These are phyloP conservation scores for Tinea trinotella DNA, from an alignment of 2,888 invertebrate genomes.

Conservation along the genomic window DNA sequence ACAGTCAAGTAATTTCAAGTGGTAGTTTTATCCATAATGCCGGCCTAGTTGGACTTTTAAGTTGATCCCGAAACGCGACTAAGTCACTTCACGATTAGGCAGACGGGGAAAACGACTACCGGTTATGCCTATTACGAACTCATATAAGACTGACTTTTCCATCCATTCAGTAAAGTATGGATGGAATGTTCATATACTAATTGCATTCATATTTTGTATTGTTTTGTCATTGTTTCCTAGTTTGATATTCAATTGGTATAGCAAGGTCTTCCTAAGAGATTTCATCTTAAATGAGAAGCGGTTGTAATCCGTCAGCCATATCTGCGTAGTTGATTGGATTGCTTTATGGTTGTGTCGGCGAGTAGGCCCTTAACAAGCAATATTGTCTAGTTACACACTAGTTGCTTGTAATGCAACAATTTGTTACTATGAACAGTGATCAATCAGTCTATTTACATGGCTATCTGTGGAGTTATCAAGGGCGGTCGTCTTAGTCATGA, in stretches of 20 bases:
- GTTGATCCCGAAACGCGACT: too few species aligned
- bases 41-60: too few species aligned
- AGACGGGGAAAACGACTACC: too few species aligned
- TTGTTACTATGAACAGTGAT: slow-evolving; percentile 10
- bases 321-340: slow-evolving; percentile 38
- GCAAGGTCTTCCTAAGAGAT: background rate
- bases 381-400: slow-evolving; percentile 34
- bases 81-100: too few species aligned
- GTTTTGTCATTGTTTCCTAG: background rate
- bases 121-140: too few species aligned
- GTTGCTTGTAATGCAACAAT: slow-evolving; percentile 1
- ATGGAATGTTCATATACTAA: background rate
- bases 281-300: slow-evolving; percentile 1
- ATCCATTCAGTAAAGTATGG: too few species aligned
- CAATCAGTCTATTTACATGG: slow-evolving; percentile 23
- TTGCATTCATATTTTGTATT: background rate
- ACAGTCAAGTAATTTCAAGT: too few species aligned
- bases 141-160: too few species aligned
- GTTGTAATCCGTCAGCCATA: slow-evolving; percentile 29
- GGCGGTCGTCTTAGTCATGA: background rate
- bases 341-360: slow-evolving; percentile 41
- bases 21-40: too few species aligned
- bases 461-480: slow-evolving; percentile 26
- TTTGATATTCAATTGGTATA: slow-evolving; percentile 1
- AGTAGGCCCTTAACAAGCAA: slow-evolving; percentile 39